Evolutionary conservation across 2,113 vertebrate species (phyloP), one percentile per base, ranked within the genome.

Genomic region (Vimba vimba): DNA sequence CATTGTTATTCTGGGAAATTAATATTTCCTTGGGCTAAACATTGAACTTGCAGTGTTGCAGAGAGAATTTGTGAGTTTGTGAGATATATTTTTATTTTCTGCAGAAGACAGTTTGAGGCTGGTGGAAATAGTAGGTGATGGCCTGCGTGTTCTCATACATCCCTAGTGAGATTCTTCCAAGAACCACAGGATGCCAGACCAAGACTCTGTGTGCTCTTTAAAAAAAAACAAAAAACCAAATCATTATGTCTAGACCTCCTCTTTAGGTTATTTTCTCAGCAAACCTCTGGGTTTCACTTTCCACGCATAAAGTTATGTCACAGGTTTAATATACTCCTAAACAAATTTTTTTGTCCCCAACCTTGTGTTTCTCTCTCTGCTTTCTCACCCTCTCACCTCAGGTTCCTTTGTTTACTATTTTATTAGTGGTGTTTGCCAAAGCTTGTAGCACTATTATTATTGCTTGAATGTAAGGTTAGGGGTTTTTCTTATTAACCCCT

Each of bases 21-120:
- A 64, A 45, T 33, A 84, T 66, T 50, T 86, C 27, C n/a, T 36
- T 59, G 19, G 25, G 83, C 50, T 77, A 69, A 74, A 50, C n/a
- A 21, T 55, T 8, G 12, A 10, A n/a, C 73, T 27, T 79, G 23
- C 27, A 84, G 75, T 77, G 50, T 21, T 33, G 33, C 33, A 33
- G 27, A 77, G 10, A 36, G 50, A 55, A 33, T 21, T 1, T 23
- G 21, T 74, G 71, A 0, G n/a, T 30, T 17, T 55, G 47, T 30
- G 75, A 57, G 21, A 78, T 50, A 50, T 2, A 39, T 79, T 68
- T 68, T 27, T 82, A 12, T 23, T 47, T 68, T 52, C 25, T 68
- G 57, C n/a, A 25, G 6, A 71, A 78, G n/a, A 47, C 9, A 4
- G 9, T 73, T 43, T 73, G 45, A 47, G 43, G 47, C 47, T 79